These are phyloP conservation scores for Caenorhabditis briggsae DNA, from an alignment of 1,140 invertebrate genomes.

Conservation along the genomic window DNA sequence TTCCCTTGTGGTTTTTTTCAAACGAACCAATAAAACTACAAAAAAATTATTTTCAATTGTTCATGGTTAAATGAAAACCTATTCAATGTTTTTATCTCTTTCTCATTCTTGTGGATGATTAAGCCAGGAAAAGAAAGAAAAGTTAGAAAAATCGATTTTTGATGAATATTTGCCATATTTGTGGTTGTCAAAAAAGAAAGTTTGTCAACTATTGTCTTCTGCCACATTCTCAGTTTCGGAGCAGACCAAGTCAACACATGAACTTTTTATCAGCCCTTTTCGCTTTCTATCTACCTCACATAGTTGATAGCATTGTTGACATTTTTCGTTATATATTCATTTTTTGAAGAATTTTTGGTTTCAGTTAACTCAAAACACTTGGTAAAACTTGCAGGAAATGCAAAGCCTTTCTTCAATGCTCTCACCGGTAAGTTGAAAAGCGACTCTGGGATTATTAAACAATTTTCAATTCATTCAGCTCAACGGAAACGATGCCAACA, in stretches of 20 bases:
- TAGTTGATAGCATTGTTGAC: slow-evolving; percentile 40
- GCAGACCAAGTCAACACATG: slow-evolving; percentile 11
- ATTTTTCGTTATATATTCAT: slow-evolving; percentile 8
- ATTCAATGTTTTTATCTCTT: too few relatives aligned
- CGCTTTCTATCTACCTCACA: not conserved
- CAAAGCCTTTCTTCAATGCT: slow-evolving; percentile 33
- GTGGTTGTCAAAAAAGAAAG: not conserved
- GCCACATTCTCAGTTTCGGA: slow-evolving; percentile 12
- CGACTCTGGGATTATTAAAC: not conserved
- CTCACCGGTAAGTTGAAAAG: not conserved
- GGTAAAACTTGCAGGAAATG: not conserved
- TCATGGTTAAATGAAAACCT: too few relatives aligned
- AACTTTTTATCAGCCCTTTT: slow-evolving; percentile 40
- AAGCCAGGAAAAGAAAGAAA: too few relatives aligned
- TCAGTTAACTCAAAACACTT: not conserved
- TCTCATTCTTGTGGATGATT: too few relatives aligned
- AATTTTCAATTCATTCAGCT: not conserved
- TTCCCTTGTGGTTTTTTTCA: too few relatives aligned
- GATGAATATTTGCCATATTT: not conserved
- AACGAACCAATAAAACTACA: too few relatives aligned
- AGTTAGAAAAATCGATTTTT: too few relatives aligned
- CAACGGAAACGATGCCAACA: not conserved
- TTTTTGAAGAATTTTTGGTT: not conserved
- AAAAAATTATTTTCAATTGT: too few relatives aligned
- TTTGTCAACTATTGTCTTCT: not conserved